Percentiles rank a stretch among this genome's conserved stretches.
phyloP scores from a whole-genome alignment of 2,888 invertebrate genomes.

The Operophtera brumata region DNA sequence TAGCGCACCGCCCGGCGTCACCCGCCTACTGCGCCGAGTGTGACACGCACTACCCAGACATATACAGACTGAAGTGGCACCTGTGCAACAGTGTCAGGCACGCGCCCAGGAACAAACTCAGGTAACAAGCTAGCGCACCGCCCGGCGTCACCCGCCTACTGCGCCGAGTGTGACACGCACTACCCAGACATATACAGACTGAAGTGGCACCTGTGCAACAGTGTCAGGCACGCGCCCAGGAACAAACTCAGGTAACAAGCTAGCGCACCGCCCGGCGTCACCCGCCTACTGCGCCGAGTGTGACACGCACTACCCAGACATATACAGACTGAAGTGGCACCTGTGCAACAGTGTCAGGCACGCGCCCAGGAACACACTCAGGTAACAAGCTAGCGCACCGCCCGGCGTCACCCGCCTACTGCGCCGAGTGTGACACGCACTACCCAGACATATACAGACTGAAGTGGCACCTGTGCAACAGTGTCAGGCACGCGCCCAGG shows the following conservation, averaged over 20 bases:
- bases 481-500: too few relatives aligned
- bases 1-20: slow-evolving; percentile 25
- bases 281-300: slow-evolving; percentile 52
- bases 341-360: slow-evolving; percentile 39
- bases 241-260: slow-evolving; percentile 32
- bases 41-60: slow-evolving; percentile 41
- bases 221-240: slow-evolving; percentile 26
- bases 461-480: too few relatives aligned
- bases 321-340: slow-evolving; percentile 47
- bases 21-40: slow-evolving; percentile 52
- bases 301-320: slow-evolving; percentile 41
- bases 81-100: slow-evolving; percentile 39
- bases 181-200: slow-evolving; percentile 44
- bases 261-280: slow-evolving; percentile 25
- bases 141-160: slow-evolving; percentile 35
- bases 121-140: slow-evolving; percentile 35
- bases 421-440: too few relatives aligned
- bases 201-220: slow-evolving; percentile 47
- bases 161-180: slow-evolving; percentile 50
- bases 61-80: slow-evolving; percentile 47
- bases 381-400: slow-evolving; percentile 25
- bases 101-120: slow-evolving; percentile 22
- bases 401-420: too few relatives aligned
- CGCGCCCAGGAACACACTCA: slow-evolving; percentile 22
- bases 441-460: too few relatives aligned